Evolutionary conservation across 2,113 vertebrate genomes (phyloP), one percentile per base, ranked within the genome.

Genomic region (Psilopogon haemacephalus): DNA sequence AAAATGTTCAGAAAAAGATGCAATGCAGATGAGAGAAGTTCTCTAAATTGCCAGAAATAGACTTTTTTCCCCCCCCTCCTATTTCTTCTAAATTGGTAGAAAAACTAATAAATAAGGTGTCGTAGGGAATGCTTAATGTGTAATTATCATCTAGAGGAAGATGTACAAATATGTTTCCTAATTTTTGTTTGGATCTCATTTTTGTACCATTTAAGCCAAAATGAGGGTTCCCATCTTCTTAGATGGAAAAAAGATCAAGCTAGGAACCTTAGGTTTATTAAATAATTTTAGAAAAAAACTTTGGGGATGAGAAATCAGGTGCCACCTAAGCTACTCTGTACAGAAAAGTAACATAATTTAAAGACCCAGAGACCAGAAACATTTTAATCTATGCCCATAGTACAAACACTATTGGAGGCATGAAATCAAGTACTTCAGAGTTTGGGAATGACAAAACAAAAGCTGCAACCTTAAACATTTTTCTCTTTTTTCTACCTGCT

Each of bases 281-380:
- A 92, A 67, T 42, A 28, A 12, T 77, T 76, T 19, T 33, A n/a
- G 18, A 70, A 63, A 62, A 42, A 59, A 48, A 2, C 17, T 28
- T 26, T 70, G 63, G 54, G n/a, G 58, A 71, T 92, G 64, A 82
- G 55, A 28, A 54, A 67, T 79, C 76, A 90, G 72, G 84, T 88
- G 17, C 62, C 69, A 84, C 84, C 84, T 86, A 70, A 84, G 77
- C 63, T 86, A 50, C 55, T 90, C 58, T 72, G 35, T 14, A 42
- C 35, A 38, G 54, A 52, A 26, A 67, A 72, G 42, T 52, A 75
- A 65, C 59, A 46, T 17, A 11, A 59, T 55, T 56, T 60, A 63
- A 65, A 84, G n/a, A 89, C 37, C 26, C 70, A 74, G n/a, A 21
- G 40, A 56, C 59, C 17, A n/a, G 58, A 68, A 46, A 23, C 10